These are phyloP conservation scores for Gila robusta DNA, from an alignment of 2,797 vertebrate species.

Conservation along the genomic window DNA sequence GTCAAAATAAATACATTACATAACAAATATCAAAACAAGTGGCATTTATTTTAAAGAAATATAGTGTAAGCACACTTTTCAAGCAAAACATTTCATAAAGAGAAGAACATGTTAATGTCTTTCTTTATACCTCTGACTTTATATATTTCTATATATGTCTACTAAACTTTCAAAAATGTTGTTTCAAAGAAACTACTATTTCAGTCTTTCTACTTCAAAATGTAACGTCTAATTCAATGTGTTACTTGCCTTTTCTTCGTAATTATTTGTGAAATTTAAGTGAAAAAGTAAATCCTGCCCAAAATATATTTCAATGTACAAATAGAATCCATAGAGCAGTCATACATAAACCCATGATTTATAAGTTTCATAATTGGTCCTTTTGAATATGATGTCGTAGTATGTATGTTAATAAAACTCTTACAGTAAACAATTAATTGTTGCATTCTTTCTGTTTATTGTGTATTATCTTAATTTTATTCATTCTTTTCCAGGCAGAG, in stretches of 20 bases:
- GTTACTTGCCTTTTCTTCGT: background rate
- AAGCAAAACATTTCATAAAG: too few relatives aligned
- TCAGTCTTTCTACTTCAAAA: background rate
- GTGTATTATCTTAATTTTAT: background rate
- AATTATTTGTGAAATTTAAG: background rate
- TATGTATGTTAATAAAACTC: background rate
- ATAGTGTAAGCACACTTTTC: background rate
- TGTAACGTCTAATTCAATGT: background rate
- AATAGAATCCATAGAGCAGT: background rate
- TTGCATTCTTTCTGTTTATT: background rate
- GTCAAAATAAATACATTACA: background rate
- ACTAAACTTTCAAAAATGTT: too few relatives aligned
- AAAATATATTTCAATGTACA: background rate
- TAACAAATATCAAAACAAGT: background rate
- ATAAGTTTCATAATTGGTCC: background rate
- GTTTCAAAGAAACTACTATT: background rate
- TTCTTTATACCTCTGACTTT: too few relatives aligned
- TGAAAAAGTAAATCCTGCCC: background rate
- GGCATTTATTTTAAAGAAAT: background rate
- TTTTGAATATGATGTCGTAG: background rate
- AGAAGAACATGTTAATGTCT: background rate
- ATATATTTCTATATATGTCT: too few relatives aligned
- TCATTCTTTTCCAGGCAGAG: slow-evolving; percentile 9
- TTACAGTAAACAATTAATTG: background rate
- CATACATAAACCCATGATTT: background rate